Conservation (phyloP, 2,113 vertebrate genomes). For the Pontoporia blainvillei region DNA sequence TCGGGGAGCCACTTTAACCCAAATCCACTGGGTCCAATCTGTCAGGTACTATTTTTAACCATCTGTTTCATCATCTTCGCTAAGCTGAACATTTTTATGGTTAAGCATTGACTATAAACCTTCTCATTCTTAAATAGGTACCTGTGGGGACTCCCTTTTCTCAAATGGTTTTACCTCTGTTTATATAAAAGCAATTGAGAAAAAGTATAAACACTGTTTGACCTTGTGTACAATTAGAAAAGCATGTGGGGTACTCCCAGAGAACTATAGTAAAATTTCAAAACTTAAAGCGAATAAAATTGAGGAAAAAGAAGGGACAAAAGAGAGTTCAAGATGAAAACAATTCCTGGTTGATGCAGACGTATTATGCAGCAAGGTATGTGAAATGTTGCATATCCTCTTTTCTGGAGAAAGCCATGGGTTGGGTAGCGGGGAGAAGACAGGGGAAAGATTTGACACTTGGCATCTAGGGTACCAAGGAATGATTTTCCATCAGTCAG, state of each 20-base stretch:
- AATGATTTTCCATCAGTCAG: background rate
- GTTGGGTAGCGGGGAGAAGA: too few relatives aligned
- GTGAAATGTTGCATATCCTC: background rate
- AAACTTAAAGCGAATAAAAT: slow-evolving; percentile 28
- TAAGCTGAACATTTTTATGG: background rate
- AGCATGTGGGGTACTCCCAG: background rate
- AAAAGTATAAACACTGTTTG: background rate
- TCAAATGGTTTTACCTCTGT: slow-evolving; percentile 30
- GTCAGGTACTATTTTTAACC: background rate
- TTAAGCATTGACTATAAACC: background rate
- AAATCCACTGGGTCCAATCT: background rate
- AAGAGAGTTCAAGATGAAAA: background rate
- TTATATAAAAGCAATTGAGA: background rate
- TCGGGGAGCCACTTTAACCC: background rate
- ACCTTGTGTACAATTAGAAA: slow-evolving; percentile 27
- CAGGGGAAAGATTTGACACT: background rate
- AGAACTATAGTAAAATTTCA: background rate
- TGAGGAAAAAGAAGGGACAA: background rate
- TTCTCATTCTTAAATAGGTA: slow-evolving; percentile 8
- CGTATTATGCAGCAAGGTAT: background rate
- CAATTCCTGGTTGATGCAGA: background rate
- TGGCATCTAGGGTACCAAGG: background rate
- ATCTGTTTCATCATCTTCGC: background rate
- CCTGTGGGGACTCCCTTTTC: background rate
- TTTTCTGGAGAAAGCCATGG: background rate